Base-by-base conservation (phyloP, 2,888 invertebrate genomes). In the Polyploca ridens region DNA sequence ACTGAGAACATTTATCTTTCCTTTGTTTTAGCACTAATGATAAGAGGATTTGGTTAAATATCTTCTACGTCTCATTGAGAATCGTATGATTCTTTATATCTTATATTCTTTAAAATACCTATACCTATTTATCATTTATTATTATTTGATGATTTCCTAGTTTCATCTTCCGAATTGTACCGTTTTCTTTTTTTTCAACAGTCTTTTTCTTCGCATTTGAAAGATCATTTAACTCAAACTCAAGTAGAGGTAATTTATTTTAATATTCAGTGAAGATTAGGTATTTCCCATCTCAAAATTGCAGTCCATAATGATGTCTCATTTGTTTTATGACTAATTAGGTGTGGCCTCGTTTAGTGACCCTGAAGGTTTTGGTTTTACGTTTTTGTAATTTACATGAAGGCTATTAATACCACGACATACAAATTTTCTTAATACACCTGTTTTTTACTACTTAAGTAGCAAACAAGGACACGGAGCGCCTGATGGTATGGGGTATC, bases 261-360 rank as follows among this genome's bases (percentile, higher is more conserved):
- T 3, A 5, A 14, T 19, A 3, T 54, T 54, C 0, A 16, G 49
- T 54, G 19, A 54, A 54, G 19, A 54, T 54, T 54, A 54, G 54
- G 54, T 19, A n/a, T 54, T 54, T 19, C 54, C 54, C 54, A 54
- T 54, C 54, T 54, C 19, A 19, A 54, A 49, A 54, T 41, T 27
- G 44, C 61, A 41, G 63, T 38, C 62, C 44, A 19, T 62, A 65
- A 65, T 63, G 66, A 62, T 58, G 33, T 64, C 58, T 68, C 44
- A 65, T 70, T 69, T 64, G 63, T 61, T 62, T 64, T 27, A 62
- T 35, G 14, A 35, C 33, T 38, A 65, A 66, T 69, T 70, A 65
- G 7, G 13, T 41, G 8, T 41, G 63, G 67, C 72, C 67, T 68
- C 54, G 54, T 19, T 54, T 54, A 19, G 54, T 19, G 54, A 19